phyloP scores from a whole-genome alignment of 2,797 vertebrate species.

The Thunnus albacares region DNA sequence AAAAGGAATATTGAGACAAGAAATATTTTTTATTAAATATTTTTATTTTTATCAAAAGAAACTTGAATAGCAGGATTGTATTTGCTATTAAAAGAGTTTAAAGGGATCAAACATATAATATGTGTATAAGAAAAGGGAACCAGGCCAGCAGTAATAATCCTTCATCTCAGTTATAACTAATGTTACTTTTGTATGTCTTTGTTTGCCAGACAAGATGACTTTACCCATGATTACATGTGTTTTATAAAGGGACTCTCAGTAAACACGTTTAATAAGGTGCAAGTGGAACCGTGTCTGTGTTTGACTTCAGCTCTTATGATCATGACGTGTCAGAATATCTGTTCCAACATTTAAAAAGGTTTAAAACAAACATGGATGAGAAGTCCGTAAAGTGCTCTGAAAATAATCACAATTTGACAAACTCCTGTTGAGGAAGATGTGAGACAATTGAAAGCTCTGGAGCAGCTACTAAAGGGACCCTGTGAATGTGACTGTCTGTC shows the following conservation, averaged over 20 bases:
- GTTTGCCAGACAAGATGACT: neutral
- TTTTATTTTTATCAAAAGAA: conserved; percentile 4
- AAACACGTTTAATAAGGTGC: neutral
- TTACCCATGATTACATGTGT: neutral
- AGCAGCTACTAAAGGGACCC: no score
- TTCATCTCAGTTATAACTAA: neutral
- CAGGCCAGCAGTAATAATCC: neutral
- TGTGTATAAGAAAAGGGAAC: conserved; percentile 23
- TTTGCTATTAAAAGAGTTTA: conserved; percentile 3
- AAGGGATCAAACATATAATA: conserved; percentile 3
- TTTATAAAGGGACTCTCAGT: conserved; percentile 14
- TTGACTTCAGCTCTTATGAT: neutral
- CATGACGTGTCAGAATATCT: no score
- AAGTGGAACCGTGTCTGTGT: neutral
- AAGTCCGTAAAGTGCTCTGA: no score
- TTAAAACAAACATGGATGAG: no score
- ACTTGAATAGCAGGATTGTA: conserved; percentile 7
- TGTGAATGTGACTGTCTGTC: no score
- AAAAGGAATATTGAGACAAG: neutral
- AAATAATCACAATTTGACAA: no score
- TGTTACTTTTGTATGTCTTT: neutral
- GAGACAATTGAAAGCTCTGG: no score
- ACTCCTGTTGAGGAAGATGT: no score
- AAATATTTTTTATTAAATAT: neutral
- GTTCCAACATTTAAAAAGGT: no score